Evolutionary conservation across 30 jellyfish, hydroid and myxozoan species (phyloP), one percentile per base, ranked within the genome.

Genomic region (Aurelia coerulea): DNA sequence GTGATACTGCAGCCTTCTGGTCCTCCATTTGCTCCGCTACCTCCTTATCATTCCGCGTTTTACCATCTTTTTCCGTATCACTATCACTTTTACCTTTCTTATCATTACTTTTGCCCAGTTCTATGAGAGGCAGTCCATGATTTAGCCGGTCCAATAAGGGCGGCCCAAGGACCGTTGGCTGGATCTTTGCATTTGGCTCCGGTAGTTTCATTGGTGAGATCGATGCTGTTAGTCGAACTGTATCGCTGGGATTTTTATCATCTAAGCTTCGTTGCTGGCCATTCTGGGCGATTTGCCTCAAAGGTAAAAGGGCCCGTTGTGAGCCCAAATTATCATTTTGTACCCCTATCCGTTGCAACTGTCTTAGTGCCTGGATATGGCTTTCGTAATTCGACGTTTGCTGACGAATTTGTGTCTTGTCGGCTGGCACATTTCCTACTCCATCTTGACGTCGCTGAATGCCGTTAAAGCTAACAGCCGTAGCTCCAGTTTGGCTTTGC

Each of bases 281-380:
- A 7, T 23, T 68, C 23, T 68, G 56, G 23, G 23, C 11, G 70
- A 60, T 8, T 46, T 46, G 56, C 35, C 35, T 13, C 12, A 17
- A n/a, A 6, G 70, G 70, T n/a, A 17, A n/a, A 5, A 23, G 35
- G 10, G 35, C 13, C 31, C 9, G 70, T 23, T 23, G 35, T 4
- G 70, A 52, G 33, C 49, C 71, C 72, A 3, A 14, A 19, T 72
- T 35, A 2, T 15, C 82, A 13, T 29, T 59, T 46, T 46, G 56
- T 7, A 46, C 56, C 67, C 29, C 50, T 1, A 23, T 35, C 39
- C 56, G 51, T 58, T 81, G 91, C 42, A 81, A 29, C 66, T 73
- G 23, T 68, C 91, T 81, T 37, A 81, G 49, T n/a, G 70, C 56
- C n/a, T 81, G 66, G 16, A 81, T 60, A 60, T 81, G 91, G 59